phyloP scores from a whole-genome alignment of 2,888 invertebrate genomes.

The Tanytarsus gracilentus region DNA sequence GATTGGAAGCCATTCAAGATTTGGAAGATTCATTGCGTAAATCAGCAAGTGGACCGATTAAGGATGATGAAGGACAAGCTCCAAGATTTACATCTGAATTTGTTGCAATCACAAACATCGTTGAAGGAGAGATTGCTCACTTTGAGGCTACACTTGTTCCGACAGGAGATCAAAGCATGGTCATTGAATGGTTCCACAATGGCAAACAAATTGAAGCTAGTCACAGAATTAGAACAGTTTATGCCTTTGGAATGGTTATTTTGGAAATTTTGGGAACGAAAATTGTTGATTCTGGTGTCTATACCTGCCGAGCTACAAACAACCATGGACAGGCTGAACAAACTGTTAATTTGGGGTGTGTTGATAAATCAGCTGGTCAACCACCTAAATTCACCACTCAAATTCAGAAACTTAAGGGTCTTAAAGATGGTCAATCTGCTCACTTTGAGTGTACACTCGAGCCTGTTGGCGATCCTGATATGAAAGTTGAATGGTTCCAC shows the following conservation, averaged over 20 bases:
- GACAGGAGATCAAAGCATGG: conserved; percentile 86
- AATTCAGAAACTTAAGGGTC: conserved; percentile 69
- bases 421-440: conserved; percentile 87
- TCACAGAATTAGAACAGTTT: conserved; percentile 84
- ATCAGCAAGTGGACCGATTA: conserved; percentile 57
- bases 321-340: conserved; percentile 83
- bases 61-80: conserved; percentile 71
- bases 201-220: conserved; percentile 79
- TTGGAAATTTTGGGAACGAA: conserved; percentile 92
- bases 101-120: conserved; percentile 69
- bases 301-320: conserved; percentile 80
- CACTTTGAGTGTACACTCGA: conserved; percentile 92
- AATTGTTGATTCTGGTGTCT: conserved; percentile 82
- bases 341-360: conserved; percentile 69
- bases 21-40: conserved; percentile 76
- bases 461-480: conserved; percentile 87
- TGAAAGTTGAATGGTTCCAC: conserved; percentile 95
- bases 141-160: conserved; percentile 95
- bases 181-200: conserved; percentile 94
- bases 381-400: conserved; percentile 84
- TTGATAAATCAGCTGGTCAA: conserved; percentile 76
- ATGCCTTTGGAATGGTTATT: conserved; percentile 96
- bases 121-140: conserved; percentile 93
- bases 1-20: conserved; percentile 82
- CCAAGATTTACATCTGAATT: conserved; percentile 85